These are phyloP conservation scores for Drosophila mulleri DNA, from an alignment of 2,888 invertebrate species.

Conservation along the genomic window DNA sequence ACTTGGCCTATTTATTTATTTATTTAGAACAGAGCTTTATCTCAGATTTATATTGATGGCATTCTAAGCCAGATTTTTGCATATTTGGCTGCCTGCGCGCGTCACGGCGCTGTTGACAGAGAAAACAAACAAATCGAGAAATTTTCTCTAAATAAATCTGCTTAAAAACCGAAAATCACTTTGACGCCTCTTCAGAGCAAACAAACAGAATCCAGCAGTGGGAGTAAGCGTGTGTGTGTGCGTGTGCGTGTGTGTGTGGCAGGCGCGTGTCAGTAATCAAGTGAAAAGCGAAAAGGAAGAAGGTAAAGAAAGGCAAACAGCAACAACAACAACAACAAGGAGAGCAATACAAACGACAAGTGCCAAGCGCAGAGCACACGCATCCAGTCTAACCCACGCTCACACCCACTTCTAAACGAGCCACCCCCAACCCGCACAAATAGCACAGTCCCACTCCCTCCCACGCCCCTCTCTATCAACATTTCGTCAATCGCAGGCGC, in stretches of 20 bases:
- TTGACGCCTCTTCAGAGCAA: slow-evolving; percentile 31
- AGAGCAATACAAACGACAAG: slow-evolving; percentile 44
- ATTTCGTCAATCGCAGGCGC: slow-evolving; percentile 63
- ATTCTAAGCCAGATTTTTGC: slow-evolving; percentile 7
- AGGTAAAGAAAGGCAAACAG: slow-evolving; percentile 46
- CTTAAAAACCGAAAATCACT: slow-evolving; percentile 62
- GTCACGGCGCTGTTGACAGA: slow-evolving; percentile 12
- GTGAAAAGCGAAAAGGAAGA: slow-evolving; percentile 43
- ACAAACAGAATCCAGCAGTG: slow-evolving; percentile 23
- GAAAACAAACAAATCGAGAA: slow-evolving; percentile 48
- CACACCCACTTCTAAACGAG: background rate
- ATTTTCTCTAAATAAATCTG: slow-evolving; percentile 65
- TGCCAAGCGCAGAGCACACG: slow-evolving; percentile 48
- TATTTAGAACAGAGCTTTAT: background rate
- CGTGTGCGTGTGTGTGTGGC: slow-evolving; percentile 30
- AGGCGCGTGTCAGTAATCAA: slow-evolving; percentile 76
- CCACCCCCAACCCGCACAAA: background rate
- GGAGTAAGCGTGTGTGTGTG: slow-evolving; percentile 3
- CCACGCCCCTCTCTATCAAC: background rate
- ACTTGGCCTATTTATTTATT: background rate
- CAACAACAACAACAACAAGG: slow-evolving; percentile 28
- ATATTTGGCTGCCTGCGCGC: background rate
- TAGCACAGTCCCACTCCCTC: background rate
- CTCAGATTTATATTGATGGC: slow-evolving; percentile 14
- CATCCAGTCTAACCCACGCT: slow-evolving; percentile 8